phyloP scores from a whole-genome alignment of 1,140 invertebrate species.

The Neocloeon triangulifer region DNA sequence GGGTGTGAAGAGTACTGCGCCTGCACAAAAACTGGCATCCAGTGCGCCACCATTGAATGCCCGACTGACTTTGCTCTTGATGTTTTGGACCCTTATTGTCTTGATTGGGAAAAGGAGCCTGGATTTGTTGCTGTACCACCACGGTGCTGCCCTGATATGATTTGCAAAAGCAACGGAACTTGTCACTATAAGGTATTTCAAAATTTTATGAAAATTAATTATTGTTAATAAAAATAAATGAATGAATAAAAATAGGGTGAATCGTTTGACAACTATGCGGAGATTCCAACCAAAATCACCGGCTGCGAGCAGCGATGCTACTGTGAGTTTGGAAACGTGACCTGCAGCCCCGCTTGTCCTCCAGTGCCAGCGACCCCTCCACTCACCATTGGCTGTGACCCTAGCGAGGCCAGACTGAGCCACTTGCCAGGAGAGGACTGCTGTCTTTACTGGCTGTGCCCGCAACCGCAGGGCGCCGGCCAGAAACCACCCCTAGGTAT shows the following conservation, averaged over 20 bases:
- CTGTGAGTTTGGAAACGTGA: constrained; percentile 65
- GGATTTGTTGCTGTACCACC: constrained; percentile 21
- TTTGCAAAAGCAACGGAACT: constrained; percentile 53
- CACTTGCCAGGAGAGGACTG: constrained; percentile 51
- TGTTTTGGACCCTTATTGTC: constrained; percentile 54
- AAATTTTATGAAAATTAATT: no score
- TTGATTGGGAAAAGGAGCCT: constrained; percentile 62
- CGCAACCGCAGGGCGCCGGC: no score
- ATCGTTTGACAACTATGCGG: constrained; percentile 30
- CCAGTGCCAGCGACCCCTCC: constrained; percentile 50
- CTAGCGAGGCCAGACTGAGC: constrained; percentile 31
- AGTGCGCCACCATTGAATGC: constrained; percentile 58
- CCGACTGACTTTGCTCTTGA: constrained; percentile 62
- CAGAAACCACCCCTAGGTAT: no score
- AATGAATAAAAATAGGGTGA: no score
- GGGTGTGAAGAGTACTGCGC: constrained; percentile 47
- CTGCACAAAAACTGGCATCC: constrained; percentile 35
- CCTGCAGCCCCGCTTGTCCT: constrained; percentile 56
- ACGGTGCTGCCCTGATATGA: constrained; percentile 23
- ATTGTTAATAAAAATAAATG: no score
- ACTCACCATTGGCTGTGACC: constrained; percentile 39
- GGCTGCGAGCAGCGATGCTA: constrained; percentile 68
- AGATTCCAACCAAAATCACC: constrained; percentile 38
- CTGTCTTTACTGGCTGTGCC: constrained; percentile 48
- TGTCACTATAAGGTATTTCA: constrained; percentile 46